Base-by-base conservation (phyloP, 2,888 invertebrate species). In the Thera obeliscata region DNA sequence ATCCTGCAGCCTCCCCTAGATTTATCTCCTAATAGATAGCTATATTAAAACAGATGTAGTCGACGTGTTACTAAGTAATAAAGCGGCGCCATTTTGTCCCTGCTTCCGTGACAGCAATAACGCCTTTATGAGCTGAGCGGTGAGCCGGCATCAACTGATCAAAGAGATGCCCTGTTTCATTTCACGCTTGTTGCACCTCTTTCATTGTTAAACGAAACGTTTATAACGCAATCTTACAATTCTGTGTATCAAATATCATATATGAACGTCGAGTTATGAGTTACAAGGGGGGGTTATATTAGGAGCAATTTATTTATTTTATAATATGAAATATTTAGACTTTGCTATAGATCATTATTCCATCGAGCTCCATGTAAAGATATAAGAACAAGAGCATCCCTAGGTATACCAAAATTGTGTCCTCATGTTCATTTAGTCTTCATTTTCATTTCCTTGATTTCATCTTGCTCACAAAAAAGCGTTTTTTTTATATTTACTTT, bases 51-150 rank as follows among this genome's bases (percentile, higher is more conserved):
- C 87, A 90, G 91, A 91, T 89, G 88, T 87, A 86, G 85, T 86
- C 83, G 82, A 90, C 89, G 91, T 92, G 92, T 91, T 91, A 91
- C 90, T 93, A 91, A 93, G 93, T 92, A 91, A 93, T 92, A 92
- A 91, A 91, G 91, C 87, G 86, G 83, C 90, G 93, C 93, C 93
- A 93, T 93, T 90, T 93, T 93, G 91, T 87, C 86, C 87, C 82
- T 82, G 85, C 85, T 90, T 91, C 89, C 89, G 85, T 81, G 85
- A 84, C 84, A 82, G 89, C 86, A 91, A 91, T 90, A 90, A 88
- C 87, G 90, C 84, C 84, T 88, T 89, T 89, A 89, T 90, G 90
- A 89, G 84, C 83, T 80, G 87, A 87, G 86, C 88, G 84, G 78
- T 83, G 87, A 87, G 78, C 86, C 85, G 86, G 81, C 83, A 81